phyloP scores from a whole-genome alignment of 2,113 vertebrate species.

The Noturus placidus region DNA sequence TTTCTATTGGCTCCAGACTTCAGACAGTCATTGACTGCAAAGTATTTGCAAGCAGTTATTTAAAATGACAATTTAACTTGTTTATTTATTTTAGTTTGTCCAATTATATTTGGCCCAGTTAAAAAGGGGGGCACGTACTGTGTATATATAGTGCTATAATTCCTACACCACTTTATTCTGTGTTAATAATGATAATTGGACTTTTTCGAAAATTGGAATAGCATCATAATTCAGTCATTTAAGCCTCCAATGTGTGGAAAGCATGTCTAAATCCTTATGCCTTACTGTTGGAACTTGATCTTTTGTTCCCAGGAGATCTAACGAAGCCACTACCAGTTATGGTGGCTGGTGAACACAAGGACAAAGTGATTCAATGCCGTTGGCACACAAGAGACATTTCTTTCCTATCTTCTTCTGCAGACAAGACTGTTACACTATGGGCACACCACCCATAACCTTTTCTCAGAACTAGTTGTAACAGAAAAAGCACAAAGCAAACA shows the following conservation, averaged over 20 bases:
- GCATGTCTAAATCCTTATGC: neutral
- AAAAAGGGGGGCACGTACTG: too few relatives aligned
- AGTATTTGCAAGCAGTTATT: too few relatives aligned
- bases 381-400: conserved; percentile 92
- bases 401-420: conserved; percentile 94
- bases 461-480: neutral
- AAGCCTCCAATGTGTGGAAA: neutral
- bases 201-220: neutral
- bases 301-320: conserved; percentile 81
- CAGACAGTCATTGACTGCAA: too few relatives aligned
- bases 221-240: neutral
- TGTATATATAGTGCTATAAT: too few relatives aligned
- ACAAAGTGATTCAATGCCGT: conserved; percentile 97
- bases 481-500: conserved; percentile 4
- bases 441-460: conserved; percentile 74
- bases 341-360: conserved; percentile 88
- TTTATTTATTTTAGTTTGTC: too few relatives aligned
- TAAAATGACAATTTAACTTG: too few relatives aligned
- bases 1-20: too few relatives aligned
- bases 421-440: conserved; percentile 94
- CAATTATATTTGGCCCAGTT: too few relatives aligned
- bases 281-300: neutral
- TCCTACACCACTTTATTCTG: too few relatives aligned
- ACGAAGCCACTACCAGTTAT: conserved; percentile 93
- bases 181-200: too few relatives aligned